Percentiles rank a stretch among this genome's conserved stretches.
phyloP scores from a whole-genome alignment of 2,797 vertebrate genomes.

The Apogon hyalosoma region DNA sequence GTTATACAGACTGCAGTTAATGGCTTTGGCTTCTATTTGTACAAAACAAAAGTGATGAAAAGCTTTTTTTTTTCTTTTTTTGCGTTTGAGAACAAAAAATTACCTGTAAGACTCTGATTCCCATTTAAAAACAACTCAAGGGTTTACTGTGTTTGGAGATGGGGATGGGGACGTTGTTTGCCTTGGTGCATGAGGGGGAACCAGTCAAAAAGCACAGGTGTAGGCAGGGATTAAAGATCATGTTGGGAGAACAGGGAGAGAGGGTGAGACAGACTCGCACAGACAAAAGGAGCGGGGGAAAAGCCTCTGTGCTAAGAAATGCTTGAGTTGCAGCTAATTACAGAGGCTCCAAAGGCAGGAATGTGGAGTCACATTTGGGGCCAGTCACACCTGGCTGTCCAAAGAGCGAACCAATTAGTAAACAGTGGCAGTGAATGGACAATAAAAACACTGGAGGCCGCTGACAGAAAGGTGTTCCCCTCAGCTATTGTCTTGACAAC shows the following conservation, averaged over 20 bases:
- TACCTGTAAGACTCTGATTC: constrained; percentile 2
- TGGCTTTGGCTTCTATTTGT: constrained; percentile 9
- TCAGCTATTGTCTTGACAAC: constrained; percentile 24
- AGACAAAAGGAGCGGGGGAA: constrained; percentile 75
- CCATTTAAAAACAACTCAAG: constrained; percentile 39
- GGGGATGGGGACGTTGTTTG: constrained; percentile 56
- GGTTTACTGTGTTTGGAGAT: constrained; percentile 48
- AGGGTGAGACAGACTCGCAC: constrained; percentile 26
- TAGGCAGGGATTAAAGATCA: constrained; percentile 75
- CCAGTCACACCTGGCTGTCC: constrained; percentile 79
- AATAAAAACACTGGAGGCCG: constrained; percentile 58
- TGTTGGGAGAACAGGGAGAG: constrained; percentile 45
- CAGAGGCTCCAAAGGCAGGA: constrained; percentile 76
- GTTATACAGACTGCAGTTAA: not conserved
- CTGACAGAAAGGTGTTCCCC: constrained; percentile 38
- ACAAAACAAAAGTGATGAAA: constrained; percentile 18
- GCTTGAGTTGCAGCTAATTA: constrained; percentile 81
- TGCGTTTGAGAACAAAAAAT: not conserved
- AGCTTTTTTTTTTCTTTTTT: constrained; percentile 14
- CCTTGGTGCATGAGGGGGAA: constrained; percentile 46
- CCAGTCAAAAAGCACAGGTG: constrained; percentile 78
- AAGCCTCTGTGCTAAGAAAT: constrained; percentile 70
- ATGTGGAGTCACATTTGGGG: constrained; percentile 79
- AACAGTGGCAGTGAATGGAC: constrained; percentile 65
- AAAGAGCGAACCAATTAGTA: constrained; percentile 71